Evolutionary conservation across 2,113 vertebrate genomes (phyloP).

Genomic region (Silurus asotus): DNA sequence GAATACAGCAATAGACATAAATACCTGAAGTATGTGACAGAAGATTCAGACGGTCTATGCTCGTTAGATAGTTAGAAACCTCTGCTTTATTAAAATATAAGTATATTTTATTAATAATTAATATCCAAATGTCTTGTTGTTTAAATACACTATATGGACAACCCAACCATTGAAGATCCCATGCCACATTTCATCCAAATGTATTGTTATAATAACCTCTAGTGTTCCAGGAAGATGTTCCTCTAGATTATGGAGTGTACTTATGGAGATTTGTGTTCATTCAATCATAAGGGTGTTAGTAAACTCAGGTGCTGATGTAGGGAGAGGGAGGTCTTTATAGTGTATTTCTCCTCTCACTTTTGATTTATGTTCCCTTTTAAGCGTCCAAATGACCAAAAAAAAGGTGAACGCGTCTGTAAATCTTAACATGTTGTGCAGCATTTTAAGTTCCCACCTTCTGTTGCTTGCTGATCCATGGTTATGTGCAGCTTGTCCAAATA

Average conservation of each 20-base stretch:
- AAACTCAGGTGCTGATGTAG: too few species aligned
- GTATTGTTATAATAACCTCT: too few species aligned
- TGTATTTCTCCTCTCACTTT: neutral
- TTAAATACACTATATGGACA: neutral
- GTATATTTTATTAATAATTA: neutral
- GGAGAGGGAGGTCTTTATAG: neutral
- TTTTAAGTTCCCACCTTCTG: conserved; percentile 29
- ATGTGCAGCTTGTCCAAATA: conserved; percentile 22
- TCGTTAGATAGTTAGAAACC: neutral
- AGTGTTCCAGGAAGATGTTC: too few species aligned
- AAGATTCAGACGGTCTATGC: neutral
- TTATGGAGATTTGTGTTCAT: too few species aligned
- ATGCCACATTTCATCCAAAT: too few species aligned
- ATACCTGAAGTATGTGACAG: neutral
- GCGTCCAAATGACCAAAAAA: neutral
- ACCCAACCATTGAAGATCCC: too few species aligned
- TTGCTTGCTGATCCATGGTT: conserved; percentile 16
- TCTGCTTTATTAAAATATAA: neutral
- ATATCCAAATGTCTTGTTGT: neutral
- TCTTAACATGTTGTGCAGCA: conserved; percentile 6
- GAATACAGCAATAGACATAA: neutral
- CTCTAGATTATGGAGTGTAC: too few species aligned
- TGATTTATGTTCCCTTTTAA: conserved; percentile 10
- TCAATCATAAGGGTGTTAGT: too few species aligned
- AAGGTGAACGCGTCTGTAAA: conserved; percentile 7